A percentile compares a stretch with the other conserved stretches of the same genome.
Conservation (phyloP, 2,113 vertebrate genomes). For the Burhinus oedicnemus region DNA sequence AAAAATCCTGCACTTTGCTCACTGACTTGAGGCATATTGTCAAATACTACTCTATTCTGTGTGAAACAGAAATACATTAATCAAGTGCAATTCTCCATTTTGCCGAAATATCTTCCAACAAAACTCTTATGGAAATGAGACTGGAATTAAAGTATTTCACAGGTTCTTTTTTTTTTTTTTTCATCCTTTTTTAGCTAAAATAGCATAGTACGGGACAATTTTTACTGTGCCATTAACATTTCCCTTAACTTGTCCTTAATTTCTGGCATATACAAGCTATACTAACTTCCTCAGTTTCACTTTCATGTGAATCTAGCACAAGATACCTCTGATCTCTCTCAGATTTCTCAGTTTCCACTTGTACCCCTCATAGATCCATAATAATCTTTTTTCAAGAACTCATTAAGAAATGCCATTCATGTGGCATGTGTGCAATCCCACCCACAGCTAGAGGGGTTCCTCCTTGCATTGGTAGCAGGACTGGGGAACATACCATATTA, state of each 20-base stretch:
- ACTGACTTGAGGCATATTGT: neutral
- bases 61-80: neutral
- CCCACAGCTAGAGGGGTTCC: neutral
- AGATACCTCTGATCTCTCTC: neutral
- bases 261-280: neutral
- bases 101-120: neutral
- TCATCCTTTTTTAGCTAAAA: neutral
- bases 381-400: neutral
- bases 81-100: neutral
- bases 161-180: neutral
- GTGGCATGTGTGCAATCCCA: neutral
- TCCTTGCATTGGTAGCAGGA: neutral
- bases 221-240: neutral
- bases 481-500: too few relatives aligned
- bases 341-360: neutral
- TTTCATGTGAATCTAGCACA: neutral
- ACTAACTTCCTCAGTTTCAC: neutral
- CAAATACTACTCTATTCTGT: accelerated
- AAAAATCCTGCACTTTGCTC: neutral
- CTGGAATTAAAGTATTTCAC: neutral
- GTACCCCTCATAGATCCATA: neutral
- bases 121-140: neutral
- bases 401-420: neutral
- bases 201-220: neutral
- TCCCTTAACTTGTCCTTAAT: neutral